phyloP scores from a whole-genome alignment of 2,888 invertebrate species.

The Campaea margaritaria region DNA sequence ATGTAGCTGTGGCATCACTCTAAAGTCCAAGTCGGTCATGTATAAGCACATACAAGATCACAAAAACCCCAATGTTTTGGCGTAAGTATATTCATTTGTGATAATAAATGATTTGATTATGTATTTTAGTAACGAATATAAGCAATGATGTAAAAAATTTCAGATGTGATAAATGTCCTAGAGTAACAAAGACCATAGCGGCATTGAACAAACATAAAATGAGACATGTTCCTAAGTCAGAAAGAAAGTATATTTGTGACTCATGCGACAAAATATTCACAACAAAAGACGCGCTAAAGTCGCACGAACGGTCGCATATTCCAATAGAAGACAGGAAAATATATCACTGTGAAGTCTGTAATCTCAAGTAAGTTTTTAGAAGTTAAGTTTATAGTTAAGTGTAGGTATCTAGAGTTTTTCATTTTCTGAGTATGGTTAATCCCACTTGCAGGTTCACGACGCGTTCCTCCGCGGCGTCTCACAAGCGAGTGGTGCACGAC shows the following conservation, averaged over 20 bases:
- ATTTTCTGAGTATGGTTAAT: too few relatives aligned
- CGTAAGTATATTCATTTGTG: conserved; percentile 61
- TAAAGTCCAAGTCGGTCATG: conserved; percentile 81
- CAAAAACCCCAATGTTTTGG: conserved; percentile 76
- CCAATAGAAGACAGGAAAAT: conserved; percentile 82
- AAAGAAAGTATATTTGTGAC: conserved; percentile 75
- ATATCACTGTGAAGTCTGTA: conserved; percentile 79
- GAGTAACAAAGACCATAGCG: conserved; percentile 75
- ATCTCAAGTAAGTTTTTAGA: conserved; percentile 73
- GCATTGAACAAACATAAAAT: conserved; percentile 81
- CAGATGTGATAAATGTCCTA: conserved; percentile 84
- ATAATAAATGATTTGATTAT: neutral
- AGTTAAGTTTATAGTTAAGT: neutral
- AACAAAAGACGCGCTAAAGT: conserved; percentile 78
- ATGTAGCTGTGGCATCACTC: conserved; percentile 77
- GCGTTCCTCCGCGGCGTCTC: conserved; percentile 80
- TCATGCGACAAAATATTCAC: conserved; percentile 80
- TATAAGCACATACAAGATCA: conserved; percentile 83
- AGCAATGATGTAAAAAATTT: conserved; percentile 34
- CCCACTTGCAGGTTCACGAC: conserved; percentile 76
- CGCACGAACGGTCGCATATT: conserved; percentile 81
- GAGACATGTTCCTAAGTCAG: conserved; percentile 82
- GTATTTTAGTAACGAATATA: neutral
- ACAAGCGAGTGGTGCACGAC: conserved; percentile 83
- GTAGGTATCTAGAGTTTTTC: too few relatives aligned